Evolutionary conservation across 2,888 invertebrate genomes (phyloP), one percentile per base, ranked within the genome.

Genomic region (Pyralis farinalis): DNA sequence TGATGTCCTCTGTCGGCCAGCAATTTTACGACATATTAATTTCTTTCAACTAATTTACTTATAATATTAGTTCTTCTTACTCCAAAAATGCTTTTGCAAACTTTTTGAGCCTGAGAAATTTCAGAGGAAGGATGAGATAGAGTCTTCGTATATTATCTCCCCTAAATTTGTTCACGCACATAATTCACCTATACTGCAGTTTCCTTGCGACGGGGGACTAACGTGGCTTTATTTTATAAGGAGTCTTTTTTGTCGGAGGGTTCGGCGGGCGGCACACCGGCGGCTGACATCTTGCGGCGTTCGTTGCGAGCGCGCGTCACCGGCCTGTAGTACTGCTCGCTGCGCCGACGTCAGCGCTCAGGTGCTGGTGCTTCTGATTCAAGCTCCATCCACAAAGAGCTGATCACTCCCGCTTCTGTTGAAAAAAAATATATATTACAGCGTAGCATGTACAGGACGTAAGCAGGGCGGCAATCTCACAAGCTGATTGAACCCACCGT

Each of bases 291-390:
- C 67, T 88, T 88, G 71, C 87, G 83, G 34, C 84, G 80, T 55
- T 86, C 85, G 33, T 67, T 57, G 40, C 87, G 84, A 49, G 80
- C 82, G 65, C 87, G 83, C 5, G 79, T 69, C 42, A 87, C 78
- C 30, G 87, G 87, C 76, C 87, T 83, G 71, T 88, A 82, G 71
- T 72, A 88, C 83, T 88, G 87, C 87, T 88, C 87, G 83, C 86
- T 86, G 48, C 87, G 79, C 58, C 87, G 86, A 43, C 87, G 87
- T 87, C 87, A 87, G 85, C 87, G 87, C 46, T 87, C 87, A 58
- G 86, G 87, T 9, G 55, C 63, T 1, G 79, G 81, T n/a, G 64
- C 57, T 38, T 78, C 78, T 22, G 84, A 71, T 69, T 87, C 87
- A 49, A 84, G 58, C 62, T 87, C 87, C 85, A 86, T 76, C 87